Conservation (phyloP, 2,113 vertebrate genomes). For the Neomonachus schauinslandi region DNA sequence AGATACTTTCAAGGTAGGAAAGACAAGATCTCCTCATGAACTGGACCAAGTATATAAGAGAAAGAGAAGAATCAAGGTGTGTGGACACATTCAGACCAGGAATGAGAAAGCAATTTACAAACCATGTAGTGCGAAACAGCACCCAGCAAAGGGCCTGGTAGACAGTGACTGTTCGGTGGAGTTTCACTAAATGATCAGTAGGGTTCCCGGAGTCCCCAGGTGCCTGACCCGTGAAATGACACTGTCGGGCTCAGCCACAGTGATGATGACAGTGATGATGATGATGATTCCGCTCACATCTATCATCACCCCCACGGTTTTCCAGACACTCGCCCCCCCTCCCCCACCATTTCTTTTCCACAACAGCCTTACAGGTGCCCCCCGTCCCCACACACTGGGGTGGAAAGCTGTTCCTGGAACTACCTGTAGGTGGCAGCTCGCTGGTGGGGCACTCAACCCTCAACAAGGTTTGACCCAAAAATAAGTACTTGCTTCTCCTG, state of each 20-base stretch:
- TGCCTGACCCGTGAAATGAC: background rate
- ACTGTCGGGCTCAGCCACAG: rapidly evolving
- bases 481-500: background rate
- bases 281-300: rapidly evolving
- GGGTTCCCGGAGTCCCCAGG: rapidly evolving
- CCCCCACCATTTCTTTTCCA: too few relatives aligned
- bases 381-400: too few relatives aligned
- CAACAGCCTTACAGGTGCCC: rapidly evolving
- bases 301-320: background rate
- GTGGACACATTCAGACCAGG: rapidly evolving
- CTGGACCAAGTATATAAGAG: background rate
- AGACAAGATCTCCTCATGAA: background rate
- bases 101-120: background rate
- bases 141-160: rapidly evolving
- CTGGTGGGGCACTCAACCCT: background rate
- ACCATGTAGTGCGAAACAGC: background rate
- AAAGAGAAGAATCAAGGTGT: background rate
- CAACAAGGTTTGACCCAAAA: background rate
- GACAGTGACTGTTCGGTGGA: rapidly evolving
- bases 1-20: rapidly evolving
- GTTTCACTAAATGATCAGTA: rapidly evolving
- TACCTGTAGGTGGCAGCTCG: background rate
- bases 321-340: background rate
- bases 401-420: rapidly evolving
- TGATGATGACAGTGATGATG: rapidly evolving